Evolutionary conservation across 2,113 vertebrate species (phyloP).

Genomic region (Sarotherodon lohbergeri): DNA sequence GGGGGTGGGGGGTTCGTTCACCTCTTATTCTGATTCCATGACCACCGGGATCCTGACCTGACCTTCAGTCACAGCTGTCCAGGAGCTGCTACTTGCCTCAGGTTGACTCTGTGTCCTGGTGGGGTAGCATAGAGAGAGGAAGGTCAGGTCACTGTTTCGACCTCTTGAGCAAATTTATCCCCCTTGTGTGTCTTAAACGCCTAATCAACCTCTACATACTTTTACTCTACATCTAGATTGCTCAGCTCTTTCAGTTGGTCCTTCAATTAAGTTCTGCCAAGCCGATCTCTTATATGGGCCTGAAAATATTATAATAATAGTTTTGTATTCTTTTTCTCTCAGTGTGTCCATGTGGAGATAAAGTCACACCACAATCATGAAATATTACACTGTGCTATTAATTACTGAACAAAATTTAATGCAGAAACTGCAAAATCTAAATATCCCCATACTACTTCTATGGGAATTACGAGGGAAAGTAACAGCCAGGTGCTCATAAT

Average conservation of each 20-base stretch:
- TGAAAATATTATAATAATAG: background rate
- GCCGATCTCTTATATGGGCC: background rate
- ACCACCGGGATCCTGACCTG: slow-evolving; percentile 65
- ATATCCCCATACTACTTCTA: background rate
- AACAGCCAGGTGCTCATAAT: background rate
- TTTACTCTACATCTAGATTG: background rate
- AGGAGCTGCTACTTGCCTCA: background rate
- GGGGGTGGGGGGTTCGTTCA: slow-evolving; percentile 76
- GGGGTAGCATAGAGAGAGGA: background rate
- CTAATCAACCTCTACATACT: background rate
- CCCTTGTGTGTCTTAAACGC: background rate
- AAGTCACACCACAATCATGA: background rate
- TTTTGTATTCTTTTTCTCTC: background rate
- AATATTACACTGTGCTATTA: background rate
- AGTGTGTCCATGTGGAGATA: background rate
- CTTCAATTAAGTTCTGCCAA: background rate
- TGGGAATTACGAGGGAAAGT: background rate
- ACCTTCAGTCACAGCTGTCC: background rate
- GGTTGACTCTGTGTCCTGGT: background rate
- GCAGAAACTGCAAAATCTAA: background rate
- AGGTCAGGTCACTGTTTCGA: background rate
- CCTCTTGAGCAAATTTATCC: background rate
- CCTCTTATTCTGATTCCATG: slow-evolving; percentile 71
- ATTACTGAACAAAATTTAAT: background rate
- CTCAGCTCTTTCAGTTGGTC: background rate